Percentiles rank a stretch among this genome's conserved stretches.
Evolutionary conservation across 2,888 invertebrate genomes (phyloP).

Genomic region (Brenthis hecate): DNA sequence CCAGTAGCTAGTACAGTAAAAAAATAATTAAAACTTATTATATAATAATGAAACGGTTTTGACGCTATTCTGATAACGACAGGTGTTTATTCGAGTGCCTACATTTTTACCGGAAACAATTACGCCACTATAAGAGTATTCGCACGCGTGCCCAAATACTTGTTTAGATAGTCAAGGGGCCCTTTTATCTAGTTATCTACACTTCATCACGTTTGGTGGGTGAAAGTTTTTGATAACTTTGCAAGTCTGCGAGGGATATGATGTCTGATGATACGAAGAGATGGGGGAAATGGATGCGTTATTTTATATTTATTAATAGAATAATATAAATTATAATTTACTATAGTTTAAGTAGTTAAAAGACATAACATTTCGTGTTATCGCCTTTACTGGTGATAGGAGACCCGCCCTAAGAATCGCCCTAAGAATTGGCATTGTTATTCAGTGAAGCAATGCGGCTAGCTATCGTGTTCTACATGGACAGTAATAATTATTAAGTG

Average conservation of each 20-base stretch:
- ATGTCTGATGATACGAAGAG: conserved; percentile 24
- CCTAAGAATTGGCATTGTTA: no score
- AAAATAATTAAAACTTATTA: conserved; percentile 8
- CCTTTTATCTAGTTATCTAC: conserved; percentile 60
- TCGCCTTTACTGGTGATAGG: no score
- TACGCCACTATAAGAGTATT: conserved; percentile 21
- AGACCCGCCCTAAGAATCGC: no score
- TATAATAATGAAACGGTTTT: not conserved
- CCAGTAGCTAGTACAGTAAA: not conserved
- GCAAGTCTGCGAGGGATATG: conserved; percentile 15
- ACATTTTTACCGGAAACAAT: conserved; percentile 26
- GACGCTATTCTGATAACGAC: conserved; percentile 1
- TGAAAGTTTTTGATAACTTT: conserved; percentile 24
- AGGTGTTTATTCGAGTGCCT: not conserved
- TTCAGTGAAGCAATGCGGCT: no score
- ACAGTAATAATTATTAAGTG: no score
- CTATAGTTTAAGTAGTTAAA: no score
- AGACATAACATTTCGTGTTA: no score
- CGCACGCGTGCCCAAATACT: conserved; percentile 44
- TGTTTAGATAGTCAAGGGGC: conserved; percentile 50
- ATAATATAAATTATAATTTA: no score
- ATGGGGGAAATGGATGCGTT: conserved; percentile 7
- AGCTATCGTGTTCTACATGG: no score
- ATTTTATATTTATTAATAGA: not conserved
- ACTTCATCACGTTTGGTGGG: conserved; percentile 57